Percentiles rank a stretch among this genome's conserved stretches.
phyloP scores from a whole-genome alignment of 2,113 vertebrate species.

The Chrysochloris asiatica region DNA sequence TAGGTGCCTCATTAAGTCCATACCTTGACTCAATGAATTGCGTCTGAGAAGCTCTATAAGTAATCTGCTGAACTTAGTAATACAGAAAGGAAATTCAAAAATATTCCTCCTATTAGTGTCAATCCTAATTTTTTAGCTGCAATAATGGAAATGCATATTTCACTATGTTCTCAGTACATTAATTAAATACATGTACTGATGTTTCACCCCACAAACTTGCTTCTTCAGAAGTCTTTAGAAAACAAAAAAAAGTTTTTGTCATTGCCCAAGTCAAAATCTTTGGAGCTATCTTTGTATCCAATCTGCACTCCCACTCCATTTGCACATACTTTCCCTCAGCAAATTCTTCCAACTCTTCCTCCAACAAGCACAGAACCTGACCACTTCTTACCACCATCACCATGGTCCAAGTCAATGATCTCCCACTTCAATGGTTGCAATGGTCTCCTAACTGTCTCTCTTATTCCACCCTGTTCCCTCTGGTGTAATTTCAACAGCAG shows the following conservation, averaged over 20 bases:
- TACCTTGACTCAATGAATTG: neutral
- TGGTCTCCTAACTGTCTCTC: neutral
- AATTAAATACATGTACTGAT: neutral
- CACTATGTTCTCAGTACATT: neutral
- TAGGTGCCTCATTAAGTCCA: neutral
- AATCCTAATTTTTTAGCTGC: neutral
- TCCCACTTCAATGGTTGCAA: neutral
- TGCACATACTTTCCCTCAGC: neutral
- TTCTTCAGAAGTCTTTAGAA: neutral
- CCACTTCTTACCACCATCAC: neutral
- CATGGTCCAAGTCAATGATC: neutral
- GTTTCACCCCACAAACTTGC: neutral
- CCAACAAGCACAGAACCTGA: neutral
- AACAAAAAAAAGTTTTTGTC: neutral
- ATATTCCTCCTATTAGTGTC: neutral
- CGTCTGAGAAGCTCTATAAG: neutral
- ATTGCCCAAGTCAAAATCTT: neutral
- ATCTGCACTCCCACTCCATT: too few species aligned
- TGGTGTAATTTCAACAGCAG: neutral
- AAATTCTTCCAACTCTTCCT: neutral
- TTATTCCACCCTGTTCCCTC: neutral
- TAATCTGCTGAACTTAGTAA: neutral
- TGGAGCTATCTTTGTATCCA: neutral
- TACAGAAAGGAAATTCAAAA: conserved; percentile 51
- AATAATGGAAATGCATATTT: neutral